These are phyloP conservation scores for Apocheima hispidaria DNA, from an alignment of 2,888 invertebrate genomes.

Conservation along the genomic window DNA sequence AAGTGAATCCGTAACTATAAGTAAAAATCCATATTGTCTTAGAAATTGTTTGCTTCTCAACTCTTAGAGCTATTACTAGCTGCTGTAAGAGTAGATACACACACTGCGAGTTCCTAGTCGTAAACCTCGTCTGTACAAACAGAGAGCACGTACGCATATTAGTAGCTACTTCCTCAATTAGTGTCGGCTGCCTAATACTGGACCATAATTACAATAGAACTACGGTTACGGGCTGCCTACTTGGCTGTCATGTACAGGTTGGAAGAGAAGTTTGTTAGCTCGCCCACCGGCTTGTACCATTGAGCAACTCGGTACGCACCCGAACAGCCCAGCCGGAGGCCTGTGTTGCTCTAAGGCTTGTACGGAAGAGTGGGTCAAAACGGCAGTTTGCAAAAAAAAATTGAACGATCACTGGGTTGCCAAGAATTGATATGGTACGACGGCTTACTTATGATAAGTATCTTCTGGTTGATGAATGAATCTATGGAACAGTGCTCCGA, in stretches of 20 bases:
- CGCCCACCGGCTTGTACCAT: background rate
- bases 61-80: constrained; percentile 13
- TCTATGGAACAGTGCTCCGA: no score
- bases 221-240: constrained; percentile 50
- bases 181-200: constrained; percentile 54
- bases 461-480: no score
- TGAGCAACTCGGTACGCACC: no score
- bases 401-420: no score
- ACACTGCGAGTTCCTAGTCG: constrained; percentile 14
- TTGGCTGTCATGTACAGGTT: constrained; percentile 1
- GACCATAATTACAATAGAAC: constrained; percentile 54
- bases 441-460: no score
- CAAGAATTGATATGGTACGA: no score
- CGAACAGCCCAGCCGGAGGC: no score
- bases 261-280: background rate
- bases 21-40: no score
- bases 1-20: no score
- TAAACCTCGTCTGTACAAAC: constrained; percentile 33
- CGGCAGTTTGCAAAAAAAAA: no score
- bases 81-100: constrained; percentile 27
- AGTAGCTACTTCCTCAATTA: constrained; percentile 67
- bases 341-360: no score
- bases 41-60: background rate
- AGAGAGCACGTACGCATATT: constrained; percentile 9
- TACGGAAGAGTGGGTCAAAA: no score